Conservation (phyloP, 1,140 invertebrate genomes). For the Achatina immaculata region DNA sequence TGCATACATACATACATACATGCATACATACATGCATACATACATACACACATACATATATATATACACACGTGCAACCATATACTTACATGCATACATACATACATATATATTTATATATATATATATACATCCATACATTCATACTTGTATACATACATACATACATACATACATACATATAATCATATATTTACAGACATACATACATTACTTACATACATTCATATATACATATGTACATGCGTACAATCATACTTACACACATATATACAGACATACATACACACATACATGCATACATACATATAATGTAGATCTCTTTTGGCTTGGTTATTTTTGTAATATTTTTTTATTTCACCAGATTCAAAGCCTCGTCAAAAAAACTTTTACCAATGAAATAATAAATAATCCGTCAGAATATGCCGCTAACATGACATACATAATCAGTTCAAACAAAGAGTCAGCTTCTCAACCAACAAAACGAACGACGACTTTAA, state of each 20-base stretch:
- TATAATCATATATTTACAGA: not conserved
- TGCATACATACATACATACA: too few species aligned
- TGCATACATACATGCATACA: too few species aligned
- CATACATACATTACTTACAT: not conserved
- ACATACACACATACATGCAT: constrained; percentile 5
- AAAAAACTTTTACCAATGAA: too few species aligned
- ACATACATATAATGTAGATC: not conserved
- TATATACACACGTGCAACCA: not conserved
- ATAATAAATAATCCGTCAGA: too few species aligned
- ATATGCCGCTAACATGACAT: too few species aligned
- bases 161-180: not conserved
- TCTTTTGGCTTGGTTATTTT: too few species aligned
- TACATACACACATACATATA: too few species aligned
- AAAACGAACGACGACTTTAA: too few species aligned
- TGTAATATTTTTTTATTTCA: too few species aligned
- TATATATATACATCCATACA: not conserved
- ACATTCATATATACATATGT: not conserved
- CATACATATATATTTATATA: not conserved
- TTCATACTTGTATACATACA: not conserved
- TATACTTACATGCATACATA: not conserved
- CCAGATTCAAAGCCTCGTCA: too few species aligned
- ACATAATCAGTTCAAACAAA: too few species aligned
- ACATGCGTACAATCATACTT: not conserved
- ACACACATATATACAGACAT: not conserved
- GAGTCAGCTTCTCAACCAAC: too few species aligned